Evolutionary conservation across 2,113 vertebrate species (phyloP).

Genomic region (Chitala chitala): DNA sequence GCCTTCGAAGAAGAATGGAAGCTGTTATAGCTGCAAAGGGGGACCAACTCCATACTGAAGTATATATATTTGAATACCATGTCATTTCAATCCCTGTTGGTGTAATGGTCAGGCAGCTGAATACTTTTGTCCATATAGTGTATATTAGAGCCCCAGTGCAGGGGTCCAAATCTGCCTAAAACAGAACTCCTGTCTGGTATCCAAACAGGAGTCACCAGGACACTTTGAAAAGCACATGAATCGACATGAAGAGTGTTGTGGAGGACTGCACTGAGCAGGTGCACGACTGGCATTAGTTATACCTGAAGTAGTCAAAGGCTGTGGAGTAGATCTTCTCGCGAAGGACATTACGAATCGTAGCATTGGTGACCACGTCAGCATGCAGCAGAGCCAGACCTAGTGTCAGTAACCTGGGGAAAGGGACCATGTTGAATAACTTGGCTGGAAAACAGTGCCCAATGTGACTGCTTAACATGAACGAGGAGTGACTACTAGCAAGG

Average conservation of each 20-base stretch:
- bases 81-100: too few relatives aligned
- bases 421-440: background rate
- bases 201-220: too few relatives aligned
- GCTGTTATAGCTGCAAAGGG: too few relatives aligned
- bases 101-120: too few relatives aligned
- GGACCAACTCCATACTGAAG: too few relatives aligned
- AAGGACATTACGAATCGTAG: constrained; percentile 91
- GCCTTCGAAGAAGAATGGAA: too few relatives aligned
- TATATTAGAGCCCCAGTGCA: background rate
- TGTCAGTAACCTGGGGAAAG: constrained; percentile 75
- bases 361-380: constrained; percentile 88
- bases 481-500: too few relatives aligned
- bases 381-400: constrained; percentile 87
- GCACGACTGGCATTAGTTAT: constrained; percentile 13
- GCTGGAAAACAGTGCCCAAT: too few relatives aligned
- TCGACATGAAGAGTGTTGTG: background rate
- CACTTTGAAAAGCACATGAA: too few relatives aligned
- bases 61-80: too few relatives aligned
- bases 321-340: constrained; percentile 97
- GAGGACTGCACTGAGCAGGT: background rate
- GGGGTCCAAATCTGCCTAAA: background rate
- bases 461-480: too few relatives aligned
- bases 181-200: background rate
- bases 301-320: constrained; percentile 99
- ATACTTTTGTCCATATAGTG: too few relatives aligned